Conservation (phyloP, 2,113 vertebrate species). For the Ranitomeya variabilis region DNA sequence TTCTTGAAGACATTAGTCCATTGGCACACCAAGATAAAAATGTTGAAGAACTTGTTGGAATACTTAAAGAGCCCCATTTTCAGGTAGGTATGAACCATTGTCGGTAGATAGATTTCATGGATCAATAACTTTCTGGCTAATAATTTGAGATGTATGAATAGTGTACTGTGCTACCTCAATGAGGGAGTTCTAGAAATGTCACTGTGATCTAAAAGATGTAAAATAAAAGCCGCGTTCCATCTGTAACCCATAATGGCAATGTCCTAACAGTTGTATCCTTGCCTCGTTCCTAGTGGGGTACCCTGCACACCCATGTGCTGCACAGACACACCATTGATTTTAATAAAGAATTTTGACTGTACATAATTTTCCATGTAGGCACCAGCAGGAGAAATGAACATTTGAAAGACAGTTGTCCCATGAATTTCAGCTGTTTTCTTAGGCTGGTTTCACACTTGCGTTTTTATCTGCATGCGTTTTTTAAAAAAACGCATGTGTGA, state of each 20-base stretch:
- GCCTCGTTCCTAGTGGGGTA: too few species aligned
- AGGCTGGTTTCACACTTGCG: background rate
- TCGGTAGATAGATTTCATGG: too few species aligned
- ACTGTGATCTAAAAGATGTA: too few species aligned
- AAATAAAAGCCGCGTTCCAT: too few species aligned
- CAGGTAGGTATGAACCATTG: constrained; percentile 73
- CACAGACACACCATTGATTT: background rate
- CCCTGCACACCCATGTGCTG: too few species aligned
- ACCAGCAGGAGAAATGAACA: background rate
- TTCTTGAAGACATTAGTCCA: constrained; percentile 88
- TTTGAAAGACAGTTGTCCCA: background rate
- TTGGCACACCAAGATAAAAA: constrained; percentile 80
- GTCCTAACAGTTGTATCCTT: too few species aligned
- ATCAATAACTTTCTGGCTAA: background rate
- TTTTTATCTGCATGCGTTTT: too few species aligned
- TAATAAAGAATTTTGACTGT: background rate
- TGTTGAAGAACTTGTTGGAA: constrained; percentile 83
- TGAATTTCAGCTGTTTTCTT: background rate
- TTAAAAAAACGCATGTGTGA: too few species aligned
- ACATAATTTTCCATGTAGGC: background rate
- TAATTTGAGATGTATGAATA: constrained; percentile 34
- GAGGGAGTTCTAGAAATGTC: too few species aligned
- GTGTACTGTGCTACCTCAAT: background rate
- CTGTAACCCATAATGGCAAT: too few species aligned
- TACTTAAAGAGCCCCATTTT: constrained; percentile 95